phyloP scores from a whole-genome alignment of 2,797 vertebrate genomes.

The Sebastes dallii region DNA sequence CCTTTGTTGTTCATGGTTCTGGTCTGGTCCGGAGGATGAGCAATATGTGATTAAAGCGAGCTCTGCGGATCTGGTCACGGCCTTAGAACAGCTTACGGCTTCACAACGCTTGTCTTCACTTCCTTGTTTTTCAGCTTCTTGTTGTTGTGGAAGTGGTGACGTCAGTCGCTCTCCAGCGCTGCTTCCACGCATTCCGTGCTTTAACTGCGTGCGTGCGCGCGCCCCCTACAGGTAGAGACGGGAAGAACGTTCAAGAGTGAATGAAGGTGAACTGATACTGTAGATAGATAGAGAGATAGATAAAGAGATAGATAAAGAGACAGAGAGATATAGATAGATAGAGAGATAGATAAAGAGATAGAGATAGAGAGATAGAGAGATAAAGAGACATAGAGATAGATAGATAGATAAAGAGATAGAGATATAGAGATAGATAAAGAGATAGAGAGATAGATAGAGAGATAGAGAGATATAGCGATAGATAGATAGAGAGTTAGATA shows the following conservation, averaged over 20 bases:
- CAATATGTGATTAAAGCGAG: slow-evolving; percentile 40
- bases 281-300: neutral
- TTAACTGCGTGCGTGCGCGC: slow-evolving; percentile 53
- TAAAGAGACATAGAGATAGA: fast-evolving
- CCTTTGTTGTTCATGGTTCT: slow-evolving; percentile 88
- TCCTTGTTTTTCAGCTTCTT: slow-evolving; percentile 86
- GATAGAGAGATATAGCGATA: fast-evolving
- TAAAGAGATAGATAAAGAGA: too few species aligned
- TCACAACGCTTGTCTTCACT: slow-evolving; percentile 70
- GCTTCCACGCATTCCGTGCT: slow-evolving; percentile 36
- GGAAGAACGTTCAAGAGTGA: neutral
- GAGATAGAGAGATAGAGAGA: too few species aligned
- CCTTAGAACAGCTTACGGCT: slow-evolving; percentile 76
- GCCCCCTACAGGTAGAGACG: slow-evolving; percentile 39
- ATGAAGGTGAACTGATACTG: slow-evolving; percentile 5
- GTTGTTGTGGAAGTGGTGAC: slow-evolving; percentile 82
- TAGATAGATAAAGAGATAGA: fast-evolving
- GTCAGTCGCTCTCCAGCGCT: slow-evolving; percentile 68
- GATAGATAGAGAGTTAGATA: too few species aligned
- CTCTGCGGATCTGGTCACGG: slow-evolving; percentile 70
- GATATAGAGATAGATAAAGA: too few species aligned
- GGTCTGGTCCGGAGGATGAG: slow-evolving; percentile 37
- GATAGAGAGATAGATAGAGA: too few species aligned
- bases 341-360: too few species aligned
- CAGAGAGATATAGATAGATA: too few species aligned